Evolutionary conservation across 2,888 invertebrate genomes (phyloP), one percentile per base, ranked within the genome.

Genomic region (Elmis aenea): DNA sequence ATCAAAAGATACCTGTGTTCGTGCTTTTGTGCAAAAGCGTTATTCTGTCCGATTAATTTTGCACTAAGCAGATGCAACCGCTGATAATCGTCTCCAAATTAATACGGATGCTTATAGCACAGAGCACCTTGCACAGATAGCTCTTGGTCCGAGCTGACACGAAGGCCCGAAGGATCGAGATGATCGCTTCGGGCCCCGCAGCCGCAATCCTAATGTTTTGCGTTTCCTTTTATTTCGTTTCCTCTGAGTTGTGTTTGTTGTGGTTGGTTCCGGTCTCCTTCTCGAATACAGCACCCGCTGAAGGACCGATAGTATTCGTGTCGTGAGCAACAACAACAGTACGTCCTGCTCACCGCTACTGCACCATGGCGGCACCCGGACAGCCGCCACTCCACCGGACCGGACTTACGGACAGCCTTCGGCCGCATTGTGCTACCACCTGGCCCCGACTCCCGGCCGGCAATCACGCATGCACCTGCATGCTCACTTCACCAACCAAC

Each of bases 261-360:
- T 67, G 65, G 65, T 67, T 66, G 65, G 62, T 62, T 72, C 73
- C 77, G 73, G 82, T 80, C 80, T 81, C 83, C 83, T 83, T 83
- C 83, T 83, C 82, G 76, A 73, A 76, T 83, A 83, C 83, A 82
- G 82, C 83, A 82, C 75, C 80, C 79, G 83, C 82, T 79, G 83
- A 82, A 83, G 83, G 82, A 59, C 76, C 78, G 78, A 76, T 52
- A 54, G 57, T 60, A 55, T 57, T 58, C 54, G 57, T 58, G 45
- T 61, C 58, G 71, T 72, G 74, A 62, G 62, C 61, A 62, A 61
- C 57, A 60, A 62, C 56, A 61, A 58, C 59, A 59, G 70, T 71
- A 73, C 73, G 72, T 69, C 70, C 67, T 71, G 70, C 68, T 72
- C 73, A 74, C 73, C 70, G 70, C 73, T 72, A 71, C 72, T 66